phyloP scores from a whole-genome alignment of 2,888 invertebrate genomes.

The Keiferia lycopersicella region DNA sequence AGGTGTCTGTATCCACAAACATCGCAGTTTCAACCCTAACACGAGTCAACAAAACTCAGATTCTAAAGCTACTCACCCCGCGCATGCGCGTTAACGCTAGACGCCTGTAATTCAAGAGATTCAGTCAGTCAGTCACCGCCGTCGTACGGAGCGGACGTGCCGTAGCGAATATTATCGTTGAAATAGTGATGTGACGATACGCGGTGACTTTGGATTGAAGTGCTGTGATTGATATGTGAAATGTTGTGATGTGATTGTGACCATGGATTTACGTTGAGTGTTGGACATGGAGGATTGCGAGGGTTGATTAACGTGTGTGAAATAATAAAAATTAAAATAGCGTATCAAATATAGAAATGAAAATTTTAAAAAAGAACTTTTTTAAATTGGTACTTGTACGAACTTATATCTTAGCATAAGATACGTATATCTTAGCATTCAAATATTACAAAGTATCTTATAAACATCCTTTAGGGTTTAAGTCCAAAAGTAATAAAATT shows the following conservation, averaged over 20 bases:
- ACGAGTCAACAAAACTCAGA: not conserved
- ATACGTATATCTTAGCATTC: too few species aligned
- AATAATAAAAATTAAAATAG: not conserved
- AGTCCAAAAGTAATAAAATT: too few species aligned
- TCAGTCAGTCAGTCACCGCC: conserved; percentile 48
- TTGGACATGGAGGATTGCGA: not conserved
- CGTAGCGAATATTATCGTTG: conserved; percentile 29
- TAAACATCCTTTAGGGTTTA: too few species aligned
- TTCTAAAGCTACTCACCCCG: conserved; percentile 30
- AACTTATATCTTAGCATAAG: too few species aligned
- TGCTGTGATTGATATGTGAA: conserved; percentile 17
- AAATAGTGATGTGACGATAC: conserved; percentile 53
- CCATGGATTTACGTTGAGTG: conserved; percentile 2
- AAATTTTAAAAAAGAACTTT: too few species aligned
- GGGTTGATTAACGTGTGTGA: not conserved
- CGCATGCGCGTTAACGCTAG: conserved; percentile 45
- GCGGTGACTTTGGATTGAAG: conserved; percentile 23
- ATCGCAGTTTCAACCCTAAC: conserved; percentile 37
- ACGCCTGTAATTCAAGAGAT: conserved; percentile 37
- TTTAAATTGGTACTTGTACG: too few species aligned
- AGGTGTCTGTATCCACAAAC: conserved; percentile 60
- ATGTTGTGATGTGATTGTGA: conserved; percentile 19
- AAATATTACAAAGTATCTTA: too few species aligned
- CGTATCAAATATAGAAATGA: too few species aligned
- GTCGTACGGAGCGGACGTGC: conserved; percentile 46